These are phyloP conservation scores for Willisornis vidua DNA, from an alignment of 2,113 vertebrate species.

Conservation along the genomic window DNA sequence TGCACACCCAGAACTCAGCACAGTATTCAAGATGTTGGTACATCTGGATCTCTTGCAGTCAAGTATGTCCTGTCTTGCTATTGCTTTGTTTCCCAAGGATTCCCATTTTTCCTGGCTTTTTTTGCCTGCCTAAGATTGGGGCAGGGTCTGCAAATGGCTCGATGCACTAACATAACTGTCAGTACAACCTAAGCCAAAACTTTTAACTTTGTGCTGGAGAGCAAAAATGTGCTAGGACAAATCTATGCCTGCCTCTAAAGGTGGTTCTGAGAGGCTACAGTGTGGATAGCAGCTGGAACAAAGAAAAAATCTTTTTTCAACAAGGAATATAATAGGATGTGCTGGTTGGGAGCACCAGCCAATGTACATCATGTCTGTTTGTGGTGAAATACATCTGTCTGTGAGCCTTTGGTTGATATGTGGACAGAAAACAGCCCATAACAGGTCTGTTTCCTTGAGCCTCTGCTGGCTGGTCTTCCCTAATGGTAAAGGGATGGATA, in stretches of 20 bases:
- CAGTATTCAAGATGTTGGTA: not conserved
- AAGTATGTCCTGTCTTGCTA: not conserved
- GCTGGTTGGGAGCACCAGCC: not conserved
- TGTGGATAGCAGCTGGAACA: not conserved
- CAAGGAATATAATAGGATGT: not conserved
- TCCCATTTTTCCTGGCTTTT: not conserved
- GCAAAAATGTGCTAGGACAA: not conserved
- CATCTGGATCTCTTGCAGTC: not conserved
- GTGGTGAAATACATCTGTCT: not conserved
- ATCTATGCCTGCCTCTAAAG: not conserved
- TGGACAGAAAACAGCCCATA: not conserved
- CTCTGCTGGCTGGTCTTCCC: not conserved
- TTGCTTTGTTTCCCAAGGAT: not conserved
- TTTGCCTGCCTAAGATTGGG: not conserved
- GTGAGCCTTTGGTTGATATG: not conserved
- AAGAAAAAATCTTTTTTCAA: not conserved
- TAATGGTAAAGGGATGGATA: not conserved
- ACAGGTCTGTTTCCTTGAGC: not conserved
- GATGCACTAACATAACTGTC: not conserved
- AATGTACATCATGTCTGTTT: not conserved
- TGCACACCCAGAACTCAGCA: not conserved
- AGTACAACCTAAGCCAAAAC: not conserved
- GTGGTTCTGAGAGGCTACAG: not conserved
- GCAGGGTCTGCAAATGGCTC: not conserved
- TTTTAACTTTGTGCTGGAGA: not conserved